Percentiles rank a stretch among this genome's conserved stretches.
phyloP scores from a whole-genome alignment of 2,888 invertebrate species.

The Entomobrya multifasciata region DNA sequence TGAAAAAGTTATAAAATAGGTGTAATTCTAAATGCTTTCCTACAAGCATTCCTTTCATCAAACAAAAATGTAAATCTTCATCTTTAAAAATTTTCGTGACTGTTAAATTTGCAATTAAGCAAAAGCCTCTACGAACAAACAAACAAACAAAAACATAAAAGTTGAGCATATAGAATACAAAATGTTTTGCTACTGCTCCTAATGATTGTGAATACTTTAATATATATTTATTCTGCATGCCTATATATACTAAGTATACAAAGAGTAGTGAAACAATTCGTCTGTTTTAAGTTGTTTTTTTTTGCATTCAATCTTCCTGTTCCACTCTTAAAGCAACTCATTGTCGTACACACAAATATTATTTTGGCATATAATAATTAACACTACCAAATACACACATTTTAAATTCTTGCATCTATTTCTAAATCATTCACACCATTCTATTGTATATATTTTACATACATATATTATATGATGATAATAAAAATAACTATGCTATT shows the following conservation, averaged over 20 bases:
- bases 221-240: not conserved
- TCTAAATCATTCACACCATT: constrained; percentile 9
- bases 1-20: not conserved
- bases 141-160: not conserved
- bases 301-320: constrained; percentile 37
- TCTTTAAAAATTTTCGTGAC: constrained; percentile 58
- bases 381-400: not conserved
- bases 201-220: constrained; percentile 16
- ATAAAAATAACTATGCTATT: constrained; percentile 34
- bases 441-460: constrained; percentile 1
- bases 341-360: not conserved
- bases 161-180: not conserved
- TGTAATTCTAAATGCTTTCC: not conserved
- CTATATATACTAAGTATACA: not conserved
- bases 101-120: constrained; percentile 48
- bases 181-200: not conserved
- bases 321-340: constrained; percentile 29
- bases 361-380: constrained; percentile 4
- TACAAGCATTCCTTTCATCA: constrained; percentile 8
- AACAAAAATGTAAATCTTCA: constrained; percentile 44
- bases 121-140: not conserved
- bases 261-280: not conserved
- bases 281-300: constrained; percentile 10
- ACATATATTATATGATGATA: constrained; percentile 30
- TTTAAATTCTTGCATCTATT: not conserved